Percentiles rank a stretch among this genome's conserved stretches.
Evolutionary conservation across 2,888 invertebrate species (phyloP).

Genomic region (Dascillus cervinus): DNA sequence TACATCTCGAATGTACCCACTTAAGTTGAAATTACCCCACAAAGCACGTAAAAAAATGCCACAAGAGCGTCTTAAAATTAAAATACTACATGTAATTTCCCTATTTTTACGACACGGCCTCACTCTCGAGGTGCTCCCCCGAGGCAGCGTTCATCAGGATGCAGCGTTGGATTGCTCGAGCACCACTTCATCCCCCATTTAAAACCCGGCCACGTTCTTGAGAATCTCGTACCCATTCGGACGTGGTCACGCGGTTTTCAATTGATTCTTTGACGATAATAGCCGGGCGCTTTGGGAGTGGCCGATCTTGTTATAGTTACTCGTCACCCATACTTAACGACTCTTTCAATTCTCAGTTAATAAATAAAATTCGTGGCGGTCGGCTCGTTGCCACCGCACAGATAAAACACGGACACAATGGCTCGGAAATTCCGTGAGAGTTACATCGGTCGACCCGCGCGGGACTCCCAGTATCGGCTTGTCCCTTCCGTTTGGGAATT

Average conservation of each 20-base stretch:
- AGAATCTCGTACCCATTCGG: conserved; percentile 20
- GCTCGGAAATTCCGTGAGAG: too few relatives aligned
- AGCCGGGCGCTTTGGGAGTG: conserved; percentile 10
- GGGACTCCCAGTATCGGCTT: too few relatives aligned
- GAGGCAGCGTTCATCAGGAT: conserved; percentile 5
- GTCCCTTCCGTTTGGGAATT: too few relatives aligned
- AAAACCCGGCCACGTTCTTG: conserved; percentile 19
- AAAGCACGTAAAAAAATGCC: conserved; percentile 14
- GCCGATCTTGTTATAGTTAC: too few relatives aligned
- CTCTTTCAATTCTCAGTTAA: too few relatives aligned
- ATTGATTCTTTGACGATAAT: conserved; percentile 21
- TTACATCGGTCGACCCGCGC: too few relatives aligned
- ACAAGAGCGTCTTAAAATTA: conserved; percentile 17
- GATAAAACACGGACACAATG: too few relatives aligned
- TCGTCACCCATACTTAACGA: too few relatives aligned
- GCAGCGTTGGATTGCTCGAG: conserved; percentile 4
- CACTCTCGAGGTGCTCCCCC: conserved; percentile 8
- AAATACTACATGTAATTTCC: conserved; percentile 19
- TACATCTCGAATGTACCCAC: conserved; percentile 13
- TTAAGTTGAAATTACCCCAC: conserved; percentile 15
- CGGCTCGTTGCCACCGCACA: too few relatives aligned
- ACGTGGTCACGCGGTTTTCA: conserved; percentile 18
- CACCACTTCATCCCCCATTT: conserved; percentile 13
- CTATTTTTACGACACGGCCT: conserved; percentile 16
- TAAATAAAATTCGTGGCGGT: too few relatives aligned